Conservation (phyloP, 2,888 invertebrate species). For the Ophraella communa region DNA sequence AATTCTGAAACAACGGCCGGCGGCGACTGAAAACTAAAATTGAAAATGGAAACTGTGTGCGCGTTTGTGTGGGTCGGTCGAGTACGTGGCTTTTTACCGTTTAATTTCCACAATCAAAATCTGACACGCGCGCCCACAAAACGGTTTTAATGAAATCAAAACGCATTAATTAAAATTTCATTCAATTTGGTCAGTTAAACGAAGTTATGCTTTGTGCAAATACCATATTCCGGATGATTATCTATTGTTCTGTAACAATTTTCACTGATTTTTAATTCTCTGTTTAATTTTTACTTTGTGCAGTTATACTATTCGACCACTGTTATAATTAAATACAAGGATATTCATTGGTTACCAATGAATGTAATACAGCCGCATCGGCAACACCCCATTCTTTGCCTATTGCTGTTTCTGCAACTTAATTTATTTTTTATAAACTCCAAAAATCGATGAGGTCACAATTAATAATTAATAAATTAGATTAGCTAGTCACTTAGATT, state of each 20-base stretch:
- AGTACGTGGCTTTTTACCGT: constrained; percentile 37
- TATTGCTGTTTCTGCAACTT: no score
- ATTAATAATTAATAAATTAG: no score
- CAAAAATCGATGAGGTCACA: no score
- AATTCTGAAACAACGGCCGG: constrained; percentile 26
- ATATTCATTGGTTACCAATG: neutral
- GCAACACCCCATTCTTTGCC: neutral
- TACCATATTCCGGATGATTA: constrained; percentile 32
- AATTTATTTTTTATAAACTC: no score
- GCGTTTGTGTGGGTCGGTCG: constrained; percentile 2
- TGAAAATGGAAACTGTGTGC: constrained; percentile 55
- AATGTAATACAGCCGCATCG: neutral
- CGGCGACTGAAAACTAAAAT: constrained; percentile 47
- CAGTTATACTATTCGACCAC: constrained; percentile 8
- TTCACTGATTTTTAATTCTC: constrained; percentile 29
- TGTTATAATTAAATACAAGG: neutral
- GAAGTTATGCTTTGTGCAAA: constrained; percentile 46
- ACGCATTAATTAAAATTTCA: constrained; percentile 60
- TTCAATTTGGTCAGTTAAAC: constrained; percentile 51
- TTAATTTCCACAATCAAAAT: constrained; percentile 53
- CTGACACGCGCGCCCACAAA: constrained; percentile 46
- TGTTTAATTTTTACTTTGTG: constrained; percentile 30
- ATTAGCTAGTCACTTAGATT: no score
- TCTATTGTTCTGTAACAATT: constrained; percentile 35
- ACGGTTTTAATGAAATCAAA: constrained; percentile 57